phyloP scores from a whole-genome alignment of 2,797 vertebrate genomes.

The Typhlichthys eigenmanni region DNA sequence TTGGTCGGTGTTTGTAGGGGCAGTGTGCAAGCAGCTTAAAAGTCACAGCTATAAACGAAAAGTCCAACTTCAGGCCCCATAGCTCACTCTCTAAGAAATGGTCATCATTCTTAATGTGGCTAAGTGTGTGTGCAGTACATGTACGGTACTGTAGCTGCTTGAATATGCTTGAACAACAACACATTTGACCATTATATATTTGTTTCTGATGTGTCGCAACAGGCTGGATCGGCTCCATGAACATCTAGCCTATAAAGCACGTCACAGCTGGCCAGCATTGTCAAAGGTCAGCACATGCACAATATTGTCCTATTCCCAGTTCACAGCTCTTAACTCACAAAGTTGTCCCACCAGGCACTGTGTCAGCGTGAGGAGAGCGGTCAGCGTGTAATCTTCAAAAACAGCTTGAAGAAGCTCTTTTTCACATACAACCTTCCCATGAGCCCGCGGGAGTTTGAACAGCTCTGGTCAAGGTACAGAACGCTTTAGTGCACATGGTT shows the following conservation, averaged over 20 bases:
- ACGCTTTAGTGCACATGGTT: background rate
- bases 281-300: constrained; percentile 33
- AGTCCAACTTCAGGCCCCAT: too few relatives aligned
- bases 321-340: background rate
- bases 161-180: background rate
- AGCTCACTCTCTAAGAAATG: too few relatives aligned
- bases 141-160: background rate
- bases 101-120: too few relatives aligned
- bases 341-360: constrained; percentile 23
- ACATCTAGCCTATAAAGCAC: constrained; percentile 28
- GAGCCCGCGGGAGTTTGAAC: constrained; percentile 30
- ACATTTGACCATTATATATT: background rate
- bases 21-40: too few relatives aligned
- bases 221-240: constrained; percentile 45
- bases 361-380: constrained; percentile 16
- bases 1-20: too few relatives aligned
- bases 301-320: background rate
- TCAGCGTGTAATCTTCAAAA: constrained; percentile 28
- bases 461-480: constrained; percentile 43
- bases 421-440: constrained; percentile 38
- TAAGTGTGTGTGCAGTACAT: background rate
- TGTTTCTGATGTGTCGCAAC: background rate
- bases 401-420: constrained; percentile 30
- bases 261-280: constrained; percentile 40
- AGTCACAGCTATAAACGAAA: too few relatives aligned